A percentile compares a stretch with the other conserved stretches of the same genome.
Conservation (phyloP, 2,113 vertebrate species). For the Crotalus helleri region DNA sequence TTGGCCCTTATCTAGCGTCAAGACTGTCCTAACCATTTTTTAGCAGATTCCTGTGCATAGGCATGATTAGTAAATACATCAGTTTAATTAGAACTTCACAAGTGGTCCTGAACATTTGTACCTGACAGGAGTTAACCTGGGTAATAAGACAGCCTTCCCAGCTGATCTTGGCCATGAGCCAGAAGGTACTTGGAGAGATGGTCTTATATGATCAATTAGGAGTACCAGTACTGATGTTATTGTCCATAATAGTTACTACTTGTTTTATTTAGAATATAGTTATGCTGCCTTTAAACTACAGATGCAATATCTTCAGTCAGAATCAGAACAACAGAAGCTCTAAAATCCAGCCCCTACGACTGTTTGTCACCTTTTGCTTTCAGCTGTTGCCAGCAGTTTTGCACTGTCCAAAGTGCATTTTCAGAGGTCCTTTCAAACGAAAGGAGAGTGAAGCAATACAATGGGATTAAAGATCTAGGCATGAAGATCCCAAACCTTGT, state of each 20-base stretch:
- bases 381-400: background rate
- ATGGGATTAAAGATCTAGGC: background rate
- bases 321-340: background rate
- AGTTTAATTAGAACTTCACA: too few relatives aligned
- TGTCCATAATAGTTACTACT: background rate
- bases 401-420: background rate
- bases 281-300: background rate
- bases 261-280: background rate
- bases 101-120: too few relatives aligned
- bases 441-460: background rate
- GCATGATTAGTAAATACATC: too few relatives aligned
- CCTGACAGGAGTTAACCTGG: background rate
- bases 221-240: background rate
- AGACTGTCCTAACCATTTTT: too few relatives aligned
- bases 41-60: too few relatives aligned
- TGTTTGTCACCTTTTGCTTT: background rate
- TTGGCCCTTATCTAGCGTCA: too few relatives aligned
- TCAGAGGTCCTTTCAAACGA: background rate
- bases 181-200: background rate
- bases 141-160: background rate
- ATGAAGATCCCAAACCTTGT: constrained; percentile 71
- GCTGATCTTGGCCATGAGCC: background rate
- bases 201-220: background rate
- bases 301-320: background rate
- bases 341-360: background rate